Evolutionary conservation across 1,140 invertebrate species (phyloP), one percentile per base, ranked within the genome.

Genomic region (Tetragonula clypearis): DNA sequence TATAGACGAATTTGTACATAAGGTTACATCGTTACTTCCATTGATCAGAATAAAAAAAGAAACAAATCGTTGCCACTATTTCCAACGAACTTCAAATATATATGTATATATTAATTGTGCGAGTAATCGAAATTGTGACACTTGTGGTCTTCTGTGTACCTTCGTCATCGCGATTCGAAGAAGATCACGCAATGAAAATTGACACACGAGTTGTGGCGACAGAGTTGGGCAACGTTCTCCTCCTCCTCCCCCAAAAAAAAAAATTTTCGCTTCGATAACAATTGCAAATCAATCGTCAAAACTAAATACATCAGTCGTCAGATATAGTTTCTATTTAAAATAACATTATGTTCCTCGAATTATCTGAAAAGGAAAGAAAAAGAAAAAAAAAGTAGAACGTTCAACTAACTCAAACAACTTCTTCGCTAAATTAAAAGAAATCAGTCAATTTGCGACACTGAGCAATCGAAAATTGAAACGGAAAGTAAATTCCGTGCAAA

Each of bases 1-100:
- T 53, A 30, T 53, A 66, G 60, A 66, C 9, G 41, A 78, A 69
- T 68, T 79, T 79, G 49, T 79, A 79, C 41, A 26, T 69, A 53
- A 69, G 12, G 26, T 68, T 78, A 53, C 23, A 14, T 11, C 21
- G 21, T 69, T 56, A 1, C 6, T 56, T 35, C 14, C 8, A n/a
- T n/a, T 56, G 35, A 71, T 71, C n/a, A 26, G 11, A 3, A 68
- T 23, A 69, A 69, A 35, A 35, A n/a, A 56, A 9, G n/a, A 68
- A 56, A 80, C 71, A 41, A 71, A 80, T 55, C 12, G 30, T 75
- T 21, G 19, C 19, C 21, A 30, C 4, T 23, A 56, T 1, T 21
- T 56, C 3, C 8, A 53, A 75, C 55, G 0, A 56, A 21, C 6
- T 56, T 21, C 73, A 15, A 73, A 23, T 26, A 12, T 55, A 49